Conservation (phyloP, 2,113 vertebrate species). For the Pteropus alecto region DNA sequence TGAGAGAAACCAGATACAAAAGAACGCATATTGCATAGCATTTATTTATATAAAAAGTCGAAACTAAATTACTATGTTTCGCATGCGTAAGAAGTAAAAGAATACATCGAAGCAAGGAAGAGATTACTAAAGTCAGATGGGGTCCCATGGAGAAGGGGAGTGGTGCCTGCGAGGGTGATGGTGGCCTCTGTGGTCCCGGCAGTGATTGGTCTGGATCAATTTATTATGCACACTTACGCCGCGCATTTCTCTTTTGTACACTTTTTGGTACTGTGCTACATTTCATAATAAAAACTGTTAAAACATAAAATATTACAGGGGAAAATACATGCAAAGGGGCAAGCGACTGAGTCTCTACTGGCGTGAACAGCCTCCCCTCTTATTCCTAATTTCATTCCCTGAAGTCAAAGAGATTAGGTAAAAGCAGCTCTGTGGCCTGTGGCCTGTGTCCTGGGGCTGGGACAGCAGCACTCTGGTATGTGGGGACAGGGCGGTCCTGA, state of each 20-base stretch:
- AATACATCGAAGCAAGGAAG: neutral
- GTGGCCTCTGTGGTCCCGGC: neutral
- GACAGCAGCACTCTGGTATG: too few species aligned
- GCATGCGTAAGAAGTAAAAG: neutral
- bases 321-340: neutral
- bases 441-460: neutral
- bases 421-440: accelerated
- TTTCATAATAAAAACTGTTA: neutral
- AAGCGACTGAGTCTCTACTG: neutral
- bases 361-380: neutral
- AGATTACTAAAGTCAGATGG: neutral
- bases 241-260: accelerated
- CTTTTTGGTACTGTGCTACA: neutral
- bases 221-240: neutral
- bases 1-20: neutral
- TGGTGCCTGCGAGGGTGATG: neutral
- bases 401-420: neutral
- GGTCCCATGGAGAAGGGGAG: neutral
- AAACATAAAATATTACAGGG: neutral
- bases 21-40: neutral
- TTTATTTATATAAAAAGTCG: neutral
- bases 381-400: neutral
- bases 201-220: too few species aligned
- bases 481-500: neutral
- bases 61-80: neutral